phyloP scores from a whole-genome alignment of 2,113 vertebrate genomes.

The Bubo bubo region DNA sequence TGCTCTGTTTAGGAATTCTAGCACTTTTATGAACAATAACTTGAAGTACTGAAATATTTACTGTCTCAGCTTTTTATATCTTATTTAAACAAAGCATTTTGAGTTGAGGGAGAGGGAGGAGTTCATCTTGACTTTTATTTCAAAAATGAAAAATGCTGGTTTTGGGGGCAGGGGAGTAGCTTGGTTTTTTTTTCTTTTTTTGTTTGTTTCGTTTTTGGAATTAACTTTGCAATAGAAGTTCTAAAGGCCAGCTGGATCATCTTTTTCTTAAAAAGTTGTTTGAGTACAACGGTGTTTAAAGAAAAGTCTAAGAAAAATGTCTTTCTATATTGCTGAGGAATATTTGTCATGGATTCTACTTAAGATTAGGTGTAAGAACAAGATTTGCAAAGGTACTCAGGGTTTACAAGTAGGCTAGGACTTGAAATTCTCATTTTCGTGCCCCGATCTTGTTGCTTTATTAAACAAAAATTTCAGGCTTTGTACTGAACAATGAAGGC shows the following conservation, averaged over 20 bases:
- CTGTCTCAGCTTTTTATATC: neutral
- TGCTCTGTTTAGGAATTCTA: neutral
- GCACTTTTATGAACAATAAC: neutral
- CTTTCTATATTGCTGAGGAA: neutral
- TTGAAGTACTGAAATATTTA: slow-evolving; percentile 7
- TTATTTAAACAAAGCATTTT: slow-evolving; percentile 2
- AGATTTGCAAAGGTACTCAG: neutral
- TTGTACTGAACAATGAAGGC: neutral
- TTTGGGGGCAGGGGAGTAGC: neutral
- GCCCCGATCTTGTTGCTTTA: neutral
- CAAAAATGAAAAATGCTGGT: neutral
- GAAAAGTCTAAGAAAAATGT: neutral
- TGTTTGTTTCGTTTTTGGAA: neutral
- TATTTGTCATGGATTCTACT: neutral
- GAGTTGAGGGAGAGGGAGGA: neutral
- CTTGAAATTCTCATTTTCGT: neutral
- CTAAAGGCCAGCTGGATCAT: neutral
- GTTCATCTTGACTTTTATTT: neutral
- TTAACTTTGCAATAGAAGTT: neutral
- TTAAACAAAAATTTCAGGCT: neutral
- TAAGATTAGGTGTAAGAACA: neutral
- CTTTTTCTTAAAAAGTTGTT: neutral
- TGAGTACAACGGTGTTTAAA: neutral
- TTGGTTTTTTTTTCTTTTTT: neutral
- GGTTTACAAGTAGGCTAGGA: neutral